phyloP scores from a whole-genome alignment of 2,797 vertebrate genomes.

The Takifugu ocellatus region DNA sequence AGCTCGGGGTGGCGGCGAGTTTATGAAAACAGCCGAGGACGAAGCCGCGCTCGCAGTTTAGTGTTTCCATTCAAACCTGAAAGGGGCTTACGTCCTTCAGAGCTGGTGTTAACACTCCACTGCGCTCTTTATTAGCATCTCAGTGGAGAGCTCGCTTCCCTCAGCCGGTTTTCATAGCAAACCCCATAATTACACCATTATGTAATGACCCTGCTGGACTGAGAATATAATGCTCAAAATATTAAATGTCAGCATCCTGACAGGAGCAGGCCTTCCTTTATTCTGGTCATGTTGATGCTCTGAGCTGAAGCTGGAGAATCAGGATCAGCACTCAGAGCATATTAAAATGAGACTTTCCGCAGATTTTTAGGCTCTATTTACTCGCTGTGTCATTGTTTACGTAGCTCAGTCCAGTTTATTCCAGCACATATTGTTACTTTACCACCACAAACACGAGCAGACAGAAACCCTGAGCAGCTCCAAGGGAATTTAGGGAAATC shows the following conservation, averaged over 20 bases:
- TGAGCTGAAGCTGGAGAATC: background rate
- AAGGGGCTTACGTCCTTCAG: slow-evolving; percentile 32
- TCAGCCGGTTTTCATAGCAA: slow-evolving; percentile 52
- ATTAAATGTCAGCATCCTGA: slow-evolving; percentile 24
- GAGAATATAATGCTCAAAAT: slow-evolving; percentile 24
- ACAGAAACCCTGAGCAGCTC: too few relatives aligned
- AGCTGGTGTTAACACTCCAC: slow-evolving; percentile 37
- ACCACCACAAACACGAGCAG: too few relatives aligned
- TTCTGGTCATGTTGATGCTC: slow-evolving; percentile 12
- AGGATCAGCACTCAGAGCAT: too few relatives aligned
- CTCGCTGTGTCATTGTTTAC: too few relatives aligned
- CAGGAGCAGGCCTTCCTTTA: slow-evolving; percentile 20
- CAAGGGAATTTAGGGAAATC: too few relatives aligned
- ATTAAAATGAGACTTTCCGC: too few relatives aligned
- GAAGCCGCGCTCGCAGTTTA: slow-evolving; percentile 39
- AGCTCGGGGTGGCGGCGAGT: slow-evolving; percentile 45
- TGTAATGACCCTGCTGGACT: slow-evolving; percentile 43
- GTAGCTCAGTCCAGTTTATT: too few relatives aligned
- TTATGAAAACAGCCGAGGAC: slow-evolving; percentile 63
- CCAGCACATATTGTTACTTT: too few relatives aligned
- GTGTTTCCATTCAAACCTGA: slow-evolving; percentile 30
- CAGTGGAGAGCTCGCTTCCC: slow-evolving; percentile 38
- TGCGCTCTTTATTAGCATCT: slow-evolving; percentile 40
- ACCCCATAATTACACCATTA: slow-evolving; percentile 53
- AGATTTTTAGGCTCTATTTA: too few relatives aligned